These are phyloP conservation scores for Liparis tanakae DNA, from an alignment of 2,797 vertebrate genomes.

Conservation along the genomic window DNA sequence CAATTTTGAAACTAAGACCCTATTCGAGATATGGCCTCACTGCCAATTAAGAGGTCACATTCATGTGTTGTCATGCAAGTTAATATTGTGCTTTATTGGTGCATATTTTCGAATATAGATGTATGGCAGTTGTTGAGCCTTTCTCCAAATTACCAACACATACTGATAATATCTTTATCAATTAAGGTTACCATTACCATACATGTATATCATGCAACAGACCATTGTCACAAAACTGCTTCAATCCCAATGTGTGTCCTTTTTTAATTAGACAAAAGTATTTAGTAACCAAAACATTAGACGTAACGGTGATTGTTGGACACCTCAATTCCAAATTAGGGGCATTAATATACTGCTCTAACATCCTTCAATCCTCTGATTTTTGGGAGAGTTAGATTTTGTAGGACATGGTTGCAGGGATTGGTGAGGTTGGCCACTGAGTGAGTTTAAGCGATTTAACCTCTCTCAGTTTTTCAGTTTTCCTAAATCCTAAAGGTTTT, in stretches of 20 bases:
- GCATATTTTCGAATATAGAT: neutral
- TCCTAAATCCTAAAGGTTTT: neutral
- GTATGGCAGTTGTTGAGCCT: neutral
- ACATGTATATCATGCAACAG: neutral
- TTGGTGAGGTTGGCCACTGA: neutral
- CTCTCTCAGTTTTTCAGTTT: neutral
- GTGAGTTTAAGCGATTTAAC: neutral
- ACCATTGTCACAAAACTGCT: neutral
- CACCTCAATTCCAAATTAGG: neutral
- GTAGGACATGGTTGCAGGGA: neutral
- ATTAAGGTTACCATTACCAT: neutral
- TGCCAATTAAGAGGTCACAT: neutral
- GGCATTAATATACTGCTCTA: constrained; percentile 1
- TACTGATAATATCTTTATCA: neutral
- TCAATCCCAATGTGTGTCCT: neutral
- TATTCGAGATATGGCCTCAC: neutral
- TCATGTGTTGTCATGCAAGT: neutral
- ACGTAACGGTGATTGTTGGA: neutral
- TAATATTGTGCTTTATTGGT: neutral
- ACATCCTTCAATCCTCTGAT: neutral
- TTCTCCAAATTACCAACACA: neutral
- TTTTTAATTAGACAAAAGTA: neutral
- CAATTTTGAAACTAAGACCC: neutral
- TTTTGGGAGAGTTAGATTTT: neutral
- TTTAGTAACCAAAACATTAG: neutral